Conservation (phyloP, 2,797 vertebrate species). For the Etheostoma perlongum region DNA sequence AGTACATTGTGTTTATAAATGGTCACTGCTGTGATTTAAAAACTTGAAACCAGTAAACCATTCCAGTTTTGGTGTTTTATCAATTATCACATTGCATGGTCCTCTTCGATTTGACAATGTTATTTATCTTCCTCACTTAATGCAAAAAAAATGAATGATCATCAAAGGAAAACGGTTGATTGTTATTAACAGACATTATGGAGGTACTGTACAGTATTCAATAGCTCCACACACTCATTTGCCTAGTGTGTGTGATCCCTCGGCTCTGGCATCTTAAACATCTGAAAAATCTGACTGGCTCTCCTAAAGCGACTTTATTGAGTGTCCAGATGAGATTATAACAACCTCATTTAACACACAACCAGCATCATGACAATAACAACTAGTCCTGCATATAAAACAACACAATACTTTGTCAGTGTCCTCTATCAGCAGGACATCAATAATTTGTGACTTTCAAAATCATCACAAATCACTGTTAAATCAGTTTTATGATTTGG, state of each 20-base stretch:
- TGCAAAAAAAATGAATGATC: neutral
- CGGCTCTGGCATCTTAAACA: neutral
- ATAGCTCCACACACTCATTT: neutral
- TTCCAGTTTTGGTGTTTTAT: no score
- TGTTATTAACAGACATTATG: neutral
- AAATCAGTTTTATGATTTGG: neutral
- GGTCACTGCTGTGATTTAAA: no score
- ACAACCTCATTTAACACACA: neutral
- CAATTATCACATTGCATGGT: neutral
- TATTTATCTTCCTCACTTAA: neutral
- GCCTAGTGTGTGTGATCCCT: neutral
- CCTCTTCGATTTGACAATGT: neutral
- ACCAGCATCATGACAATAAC: neutral
- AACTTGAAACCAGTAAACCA: no score
- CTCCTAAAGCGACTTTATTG: neutral
- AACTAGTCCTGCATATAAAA: neutral
- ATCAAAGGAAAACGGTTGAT: neutral
- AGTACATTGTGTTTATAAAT: no score
- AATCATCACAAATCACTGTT: neutral
- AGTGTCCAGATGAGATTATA: conserved; percentile 15
- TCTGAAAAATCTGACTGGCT: neutral
- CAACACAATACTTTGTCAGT: neutral
- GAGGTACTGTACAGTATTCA: neutral
- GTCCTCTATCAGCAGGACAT: neutral
- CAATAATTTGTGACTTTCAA: neutral